Evolutionary conservation across 2,113 vertebrate genomes (phyloP), one percentile per base, ranked within the genome.

Genomic region (Emberiza fucata): DNA sequence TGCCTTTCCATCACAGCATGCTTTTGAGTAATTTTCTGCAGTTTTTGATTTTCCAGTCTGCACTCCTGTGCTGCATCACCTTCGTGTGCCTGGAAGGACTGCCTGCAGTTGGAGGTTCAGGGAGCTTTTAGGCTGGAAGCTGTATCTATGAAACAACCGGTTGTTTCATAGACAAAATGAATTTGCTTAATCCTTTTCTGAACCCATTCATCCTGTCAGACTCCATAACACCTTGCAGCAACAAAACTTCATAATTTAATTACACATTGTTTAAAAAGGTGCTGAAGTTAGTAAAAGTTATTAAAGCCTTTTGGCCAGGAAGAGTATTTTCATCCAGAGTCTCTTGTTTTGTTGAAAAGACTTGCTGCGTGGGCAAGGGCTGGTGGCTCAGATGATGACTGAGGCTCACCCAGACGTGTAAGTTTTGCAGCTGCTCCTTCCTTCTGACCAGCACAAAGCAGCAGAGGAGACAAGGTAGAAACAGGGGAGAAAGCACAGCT

Each of bases 141-240:
- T 70, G 22, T 71, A 89, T 50, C 69, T 37, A 9, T 37, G 37
- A 37, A 37, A 37, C 0, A 0, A 40, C 25, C 1, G 0, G 33
- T 60, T 77, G 44, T 81, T 96, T 68, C 57, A 14, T 12, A 76
- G 53, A 50, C 57, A 51, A 90, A 91, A 85, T 35, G 25, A 91
- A 79, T 93, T 42, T 90, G 57, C n/a, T 42, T 90, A 82, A 90
- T 92, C 61, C 47, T 84, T 75, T 89, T 81, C 77, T 66, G 86
- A 83, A 90, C 69, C 48, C 48, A 44, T 91, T 94, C 53, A 81
- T 80, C 39, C 64, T 87, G 72, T 91, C 3, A 13, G 40, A 25
- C 57, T 78, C 69, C 27, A 33, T 44, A 88, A 75, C 51, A 66
- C 73, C 56, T 68, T 81, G 28, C 3, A 11, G 51, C 39, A 78